Conservation (phyloP, 2,888 invertebrate species). For the Phalera bucephala region DNA sequence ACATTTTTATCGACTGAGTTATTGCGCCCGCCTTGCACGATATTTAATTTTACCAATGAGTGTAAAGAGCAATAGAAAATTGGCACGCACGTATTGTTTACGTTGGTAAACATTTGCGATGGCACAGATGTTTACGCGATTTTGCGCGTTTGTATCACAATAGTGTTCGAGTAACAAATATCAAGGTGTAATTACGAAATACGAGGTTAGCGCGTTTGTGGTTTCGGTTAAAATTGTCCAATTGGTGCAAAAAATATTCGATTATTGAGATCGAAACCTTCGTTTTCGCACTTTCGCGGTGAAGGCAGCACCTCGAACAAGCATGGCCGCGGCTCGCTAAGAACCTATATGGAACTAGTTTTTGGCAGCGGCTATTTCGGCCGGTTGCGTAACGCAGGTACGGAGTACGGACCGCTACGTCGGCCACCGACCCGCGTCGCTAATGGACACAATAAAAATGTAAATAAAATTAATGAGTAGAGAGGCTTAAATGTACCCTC, state of each 20-base stretch:
- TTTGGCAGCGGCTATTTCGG: slow-evolving; percentile 69
- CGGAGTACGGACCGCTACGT: slow-evolving; percentile 38
- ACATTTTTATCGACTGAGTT: slow-evolving; percentile 54
- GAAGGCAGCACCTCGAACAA: slow-evolving; percentile 9
- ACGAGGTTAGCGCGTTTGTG: not conserved
- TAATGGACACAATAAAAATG: slow-evolving; percentile 67
- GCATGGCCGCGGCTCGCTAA: slow-evolving; percentile 34
- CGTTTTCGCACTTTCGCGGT: slow-evolving; percentile 4
- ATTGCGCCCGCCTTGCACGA: slow-evolving; percentile 35
- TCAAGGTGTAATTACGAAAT: slow-evolving; percentile 3
- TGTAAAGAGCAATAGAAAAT: slow-evolving; percentile 33
- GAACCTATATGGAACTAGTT: slow-evolving; percentile 72
- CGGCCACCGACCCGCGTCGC: slow-evolving; percentile 63
- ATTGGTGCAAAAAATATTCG: not conserved
- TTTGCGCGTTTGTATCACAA: too few species aligned
- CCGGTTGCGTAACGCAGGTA: slow-evolving; percentile 63
- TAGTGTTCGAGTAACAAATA: slow-evolving; percentile 9
- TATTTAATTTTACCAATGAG: slow-evolving; percentile 26
- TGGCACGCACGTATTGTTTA: too few species aligned
- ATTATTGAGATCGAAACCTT: not conserved
- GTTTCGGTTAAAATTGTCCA: not conserved
- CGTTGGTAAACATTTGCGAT: too few species aligned
- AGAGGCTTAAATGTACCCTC: slow-evolving; percentile 43
- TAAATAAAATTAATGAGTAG: slow-evolving; percentile 65
- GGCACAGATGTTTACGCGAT: too few species aligned